A percentile compares a stretch with the other conserved stretches of the same genome.
Conservation (phyloP, 2,113 vertebrate species). For the Neogale vison region DNA sequence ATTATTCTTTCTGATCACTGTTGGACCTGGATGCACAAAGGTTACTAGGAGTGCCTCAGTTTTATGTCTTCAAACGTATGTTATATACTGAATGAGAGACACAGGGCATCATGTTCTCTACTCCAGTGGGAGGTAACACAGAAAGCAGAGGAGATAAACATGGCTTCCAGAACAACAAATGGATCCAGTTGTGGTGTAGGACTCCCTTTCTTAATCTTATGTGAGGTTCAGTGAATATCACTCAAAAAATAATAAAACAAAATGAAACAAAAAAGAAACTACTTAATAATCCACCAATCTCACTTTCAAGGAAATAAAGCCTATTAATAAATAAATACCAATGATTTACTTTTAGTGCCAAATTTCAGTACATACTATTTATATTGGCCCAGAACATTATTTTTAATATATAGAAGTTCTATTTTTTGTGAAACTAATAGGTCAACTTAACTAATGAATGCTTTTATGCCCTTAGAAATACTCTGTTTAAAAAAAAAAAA, state of each 20-base stretch:
- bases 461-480: not conserved
- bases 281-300: not conserved
- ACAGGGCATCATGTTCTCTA: not conserved
- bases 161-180: not conserved
- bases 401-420: not conserved
- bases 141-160: not conserved
- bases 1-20: conserved; percentile 62
- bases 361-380: not conserved
- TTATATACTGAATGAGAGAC: not conserved
- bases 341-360: not conserved
- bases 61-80: not conserved
- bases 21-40: conserved; percentile 25
- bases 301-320: not conserved
- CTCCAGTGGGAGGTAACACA: not conserved
- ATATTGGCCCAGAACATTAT: not conserved
- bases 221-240: not conserved
- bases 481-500: not conserved
- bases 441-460: not conserved
- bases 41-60: not conserved
- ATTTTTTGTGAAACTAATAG: not conserved
- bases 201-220: not conserved
- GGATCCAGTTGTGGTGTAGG: not conserved
- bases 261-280: not conserved
- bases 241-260: not conserved
- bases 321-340: not conserved